Percentiles rank a stretch among this genome's conserved stretches.
These are phyloP conservation scores for Olivierus martensii DNA, from an alignment of 1,140 invertebrate genomes.

Conservation along the genomic window DNA sequence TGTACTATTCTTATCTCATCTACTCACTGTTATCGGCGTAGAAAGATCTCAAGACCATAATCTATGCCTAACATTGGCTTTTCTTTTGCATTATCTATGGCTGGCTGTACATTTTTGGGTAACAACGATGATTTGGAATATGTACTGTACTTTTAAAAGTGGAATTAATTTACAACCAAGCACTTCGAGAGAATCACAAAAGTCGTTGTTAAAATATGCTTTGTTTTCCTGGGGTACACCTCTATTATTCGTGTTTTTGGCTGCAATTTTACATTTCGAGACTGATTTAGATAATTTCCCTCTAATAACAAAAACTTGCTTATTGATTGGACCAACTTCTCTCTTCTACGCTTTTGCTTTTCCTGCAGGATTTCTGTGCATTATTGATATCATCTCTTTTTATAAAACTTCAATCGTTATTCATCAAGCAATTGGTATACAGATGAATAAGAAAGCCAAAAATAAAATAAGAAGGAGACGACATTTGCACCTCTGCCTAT, in stretches of 20 bases:
- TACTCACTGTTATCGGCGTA: constrained; percentile 50
- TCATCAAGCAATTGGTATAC: constrained; percentile 25
- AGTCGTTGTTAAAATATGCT: neutral
- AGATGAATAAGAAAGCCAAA: constrained; percentile 27
- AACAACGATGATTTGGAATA: constrained; percentile 42
- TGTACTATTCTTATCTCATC: constrained; percentile 48
- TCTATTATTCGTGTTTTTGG: constrained; percentile 8
- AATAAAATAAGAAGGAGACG: constrained; percentile 43
- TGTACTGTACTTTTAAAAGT: constrained; percentile 20
- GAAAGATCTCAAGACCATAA: constrained; percentile 45
- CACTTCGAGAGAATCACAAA: neutral
- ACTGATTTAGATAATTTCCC: neutral
- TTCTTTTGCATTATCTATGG: constrained; percentile 45
- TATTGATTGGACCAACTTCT: neutral
- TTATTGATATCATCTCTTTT: constrained; percentile 30
- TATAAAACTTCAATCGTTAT: constrained; percentile 34
- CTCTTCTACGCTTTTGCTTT: constrained; percentile 33
- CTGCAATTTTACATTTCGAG: neutral
- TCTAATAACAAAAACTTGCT: neutral
- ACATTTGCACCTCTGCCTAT: constrained; percentile 42
- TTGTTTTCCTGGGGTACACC: neutral
- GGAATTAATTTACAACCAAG: constrained; percentile 26
- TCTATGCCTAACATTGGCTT: constrained; percentile 43
- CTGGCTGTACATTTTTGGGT: constrained; percentile 47
- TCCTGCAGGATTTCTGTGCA: constrained; percentile 30